Evolutionary conservation across 2,797 vertebrate species (phyloP), one percentile per base, ranked within the genome.

Genomic region (Galago senegalensis): DNA sequence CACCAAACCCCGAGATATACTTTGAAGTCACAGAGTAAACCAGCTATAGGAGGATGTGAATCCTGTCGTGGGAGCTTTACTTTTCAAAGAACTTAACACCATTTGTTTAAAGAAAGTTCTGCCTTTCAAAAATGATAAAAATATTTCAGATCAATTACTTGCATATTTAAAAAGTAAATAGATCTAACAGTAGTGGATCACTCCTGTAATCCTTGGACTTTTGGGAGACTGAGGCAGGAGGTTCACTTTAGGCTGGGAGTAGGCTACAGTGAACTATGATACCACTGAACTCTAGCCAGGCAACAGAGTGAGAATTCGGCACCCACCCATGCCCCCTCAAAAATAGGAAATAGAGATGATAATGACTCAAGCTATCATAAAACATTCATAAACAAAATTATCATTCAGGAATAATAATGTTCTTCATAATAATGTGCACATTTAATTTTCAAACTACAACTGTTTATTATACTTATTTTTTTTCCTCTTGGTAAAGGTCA

Each of bases 351-450:
- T 8, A 12, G 20, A 79, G 18, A 81, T 67, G 17, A 79, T 69
- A 31, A 80, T n/a, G 27, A 72, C 77, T 92, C 16, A 90, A 75
- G 37, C 46, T 31, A 69, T 31, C 27, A 94, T 61, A 79, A 93
- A 96, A 82, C 2, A 72, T 12, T 34, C 53, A 93, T 70, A 65
- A 93, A 84, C n/a, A 92, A 72, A 82, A 83, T 43, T 40, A 85
- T 63, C n/a, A 89, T 60, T 75, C 77, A 88, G 73, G 4, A 85
- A 93, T 85, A 87, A 81, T 4, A 95, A 95, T 46, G 7, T 20
- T 61, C 58, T 76, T 95, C 40, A 89, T 34, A 94, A 94, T 49
- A 76, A 80, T 75, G 69, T 72, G 8, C 49, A 92, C 31, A 93
- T 37, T 63, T 58, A 82, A 37, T 49, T 84, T 91, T 94, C 49